Evolutionary conservation across 2,113 vertebrate species (phyloP).

Genomic region (Leucopternis melanops): DNA sequence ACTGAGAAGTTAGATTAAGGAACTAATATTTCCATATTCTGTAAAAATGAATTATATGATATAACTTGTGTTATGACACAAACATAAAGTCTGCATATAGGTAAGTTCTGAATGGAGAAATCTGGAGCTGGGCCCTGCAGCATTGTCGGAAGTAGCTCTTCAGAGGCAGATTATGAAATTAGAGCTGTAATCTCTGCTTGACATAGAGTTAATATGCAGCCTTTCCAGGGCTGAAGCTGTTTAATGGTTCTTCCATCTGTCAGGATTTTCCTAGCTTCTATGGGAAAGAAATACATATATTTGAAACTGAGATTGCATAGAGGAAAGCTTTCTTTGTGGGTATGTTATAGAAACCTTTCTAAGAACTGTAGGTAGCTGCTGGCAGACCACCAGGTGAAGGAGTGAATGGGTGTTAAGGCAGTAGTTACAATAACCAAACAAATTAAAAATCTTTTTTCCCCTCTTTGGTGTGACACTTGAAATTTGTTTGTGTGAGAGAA

Average conservation of each 20-base stretch:
- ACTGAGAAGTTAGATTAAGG: neutral
- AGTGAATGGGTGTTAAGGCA: neutral
- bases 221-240: conserved; percentile 29
- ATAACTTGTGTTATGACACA: neutral
- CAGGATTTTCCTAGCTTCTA: conserved; percentile 1
- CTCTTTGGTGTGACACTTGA: neutral
- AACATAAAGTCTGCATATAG: neutral
- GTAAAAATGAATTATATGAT: neutral
- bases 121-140: neutral
- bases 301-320: neutral
- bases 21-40: neutral
- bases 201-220: conserved; percentile 36
- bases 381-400: neutral
- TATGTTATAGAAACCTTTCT: neutral
- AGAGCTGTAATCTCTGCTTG: conserved; percentile 41
- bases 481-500: neutral
- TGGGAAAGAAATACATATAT: neutral
- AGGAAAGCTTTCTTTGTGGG: neutral
- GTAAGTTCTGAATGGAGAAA: neutral
- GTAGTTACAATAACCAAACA: neutral
- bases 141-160: conserved; percentile 4
- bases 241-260: conserved; percentile 48
- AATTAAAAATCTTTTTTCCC: neutral
- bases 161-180: conserved; percentile 44
- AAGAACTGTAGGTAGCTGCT: neutral